Evolutionary conservation across 2,797 vertebrate genomes (phyloP), one percentile per base, ranked within the genome.

Genomic region (Chanos chanos): DNA sequence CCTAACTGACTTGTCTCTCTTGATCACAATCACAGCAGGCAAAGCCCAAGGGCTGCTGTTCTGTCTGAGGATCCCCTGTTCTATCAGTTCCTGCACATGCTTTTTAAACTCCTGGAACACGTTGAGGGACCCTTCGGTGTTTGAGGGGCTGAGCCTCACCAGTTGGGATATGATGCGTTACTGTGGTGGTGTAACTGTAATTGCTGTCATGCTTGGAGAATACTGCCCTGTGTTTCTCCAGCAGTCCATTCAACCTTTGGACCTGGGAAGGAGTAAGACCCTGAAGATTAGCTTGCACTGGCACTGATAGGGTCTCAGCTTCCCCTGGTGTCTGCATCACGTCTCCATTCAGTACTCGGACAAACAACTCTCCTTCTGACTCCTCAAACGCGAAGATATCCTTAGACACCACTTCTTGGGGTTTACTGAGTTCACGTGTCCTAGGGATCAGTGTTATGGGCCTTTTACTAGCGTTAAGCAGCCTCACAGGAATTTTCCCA

Each of bases 71-170:
- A 34, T 6, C 2, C 44, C n/a, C n/a, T n/a, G n/a, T n/a, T n/a
- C n/a, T n/a, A n/a, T n/a, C n/a, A n/a, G n/a, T n/a, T n/a, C n/a
- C n/a, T n/a, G n/a, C n/a, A n/a, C 49, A 1, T 67, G 64, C 4
- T 24, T 41, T 19, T 61, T 61, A 9, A 61, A 34, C 27, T 61
- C 57, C 39, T 67, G 64, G 8, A 67, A 67, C 6, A 67, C 53
- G 49, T 4, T 56, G 49, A 4, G 57, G 56, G 1, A 61, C 34
- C 19, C 49, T 22, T 10, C 41, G 7, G 7, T 67, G 56, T 27
- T 67, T 67, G n/a, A 67, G 22, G 9, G 56, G 41, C 3, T 16
- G 33, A 4, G 30, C 41, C 22, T 21, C 24, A 8, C 47, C 49
- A 21, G 56, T 67, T 4, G 8, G 40, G 3, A 66, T 47, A 12